A percentile compares a stretch with the other conserved stretches of the same genome.
Evolutionary conservation across 23 tunicate species (phyloP).

Genomic region (Botrylloides violaceus): DNA sequence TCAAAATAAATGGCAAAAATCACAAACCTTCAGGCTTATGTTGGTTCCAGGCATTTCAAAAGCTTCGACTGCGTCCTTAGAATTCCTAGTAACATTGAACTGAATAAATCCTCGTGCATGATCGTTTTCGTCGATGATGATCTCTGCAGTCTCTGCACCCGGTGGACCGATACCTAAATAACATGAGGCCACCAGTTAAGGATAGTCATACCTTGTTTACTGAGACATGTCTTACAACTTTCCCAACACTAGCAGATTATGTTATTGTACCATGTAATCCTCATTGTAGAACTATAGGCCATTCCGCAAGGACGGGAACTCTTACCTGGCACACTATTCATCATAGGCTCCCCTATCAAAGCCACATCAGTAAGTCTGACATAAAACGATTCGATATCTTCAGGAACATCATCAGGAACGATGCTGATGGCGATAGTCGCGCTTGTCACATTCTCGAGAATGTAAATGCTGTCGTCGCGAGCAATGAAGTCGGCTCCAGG

Average conservation of each 20-base stretch:
- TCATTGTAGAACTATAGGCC: no score
- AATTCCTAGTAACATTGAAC: conserved; percentile 59
- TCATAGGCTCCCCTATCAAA: conserved; percentile 54
- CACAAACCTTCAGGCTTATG: conserved; percentile 39
- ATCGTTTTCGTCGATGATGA: conserved; percentile 79
- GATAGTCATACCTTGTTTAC: no score
- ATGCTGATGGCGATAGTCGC: conserved; percentile 65
- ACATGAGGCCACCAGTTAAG: no score
- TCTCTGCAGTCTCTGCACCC: conserved; percentile 54
- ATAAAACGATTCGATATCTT: conserved; percentile 76
- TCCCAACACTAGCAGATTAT: no score
- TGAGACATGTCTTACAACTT: no score
- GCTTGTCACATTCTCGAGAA: conserved; percentile 73
- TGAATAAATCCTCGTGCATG: conserved; percentile 74
- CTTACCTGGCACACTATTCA: conserved; percentile 48
- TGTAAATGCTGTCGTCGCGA: conserved; percentile 29
- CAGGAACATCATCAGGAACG: conserved; percentile 71
- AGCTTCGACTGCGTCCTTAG: conserved; percentile 68
- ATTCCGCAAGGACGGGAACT: no score
- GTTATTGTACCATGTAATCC: no score
- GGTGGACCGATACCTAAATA: conserved; percentile 52
- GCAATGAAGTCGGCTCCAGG: conserved; percentile 61
- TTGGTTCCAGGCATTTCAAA: conserved; percentile 64
- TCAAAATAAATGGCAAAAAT: background rate
- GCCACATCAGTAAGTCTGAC: conserved; percentile 45